phyloP scores from a whole-genome alignment of 2,113 vertebrate genomes.

The Gulo gulo region DNA sequence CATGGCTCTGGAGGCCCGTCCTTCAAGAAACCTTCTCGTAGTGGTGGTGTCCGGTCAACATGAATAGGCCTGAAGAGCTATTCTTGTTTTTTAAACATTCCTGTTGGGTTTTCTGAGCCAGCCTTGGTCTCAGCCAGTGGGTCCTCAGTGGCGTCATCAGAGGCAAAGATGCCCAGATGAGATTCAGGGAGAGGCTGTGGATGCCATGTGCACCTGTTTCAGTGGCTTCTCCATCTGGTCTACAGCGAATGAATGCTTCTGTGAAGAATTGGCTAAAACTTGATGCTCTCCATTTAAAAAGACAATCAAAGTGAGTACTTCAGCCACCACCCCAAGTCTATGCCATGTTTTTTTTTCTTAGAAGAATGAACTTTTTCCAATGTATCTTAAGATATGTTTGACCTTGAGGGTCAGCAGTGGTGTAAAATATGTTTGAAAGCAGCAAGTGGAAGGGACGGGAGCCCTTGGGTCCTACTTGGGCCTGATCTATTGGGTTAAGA shows the following conservation, averaged over 20 bases:
- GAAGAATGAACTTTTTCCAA: neutral
- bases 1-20: neutral
- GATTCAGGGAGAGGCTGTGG: neutral
- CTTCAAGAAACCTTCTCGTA: neutral
- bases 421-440: neutral
- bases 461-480: neutral
- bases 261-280: neutral
- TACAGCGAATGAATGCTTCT: neutral
- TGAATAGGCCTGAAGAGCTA: neutral
- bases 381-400: neutral
- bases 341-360: neutral
- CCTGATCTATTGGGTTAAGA: neutral
- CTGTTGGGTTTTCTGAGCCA: neutral
- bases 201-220: neutral
- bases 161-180: neutral
- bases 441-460: neutral
- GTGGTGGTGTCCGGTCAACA: neutral
- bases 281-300: neutral
- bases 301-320: neutral
- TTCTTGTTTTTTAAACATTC: neutral
- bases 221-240: neutral
- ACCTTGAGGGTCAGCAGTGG: neutral
- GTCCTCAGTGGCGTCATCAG: neutral
- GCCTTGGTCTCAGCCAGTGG: neutral
- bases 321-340: neutral